phyloP scores from a whole-genome alignment of 2,113 vertebrate genomes.

The Alces alces region DNA sequence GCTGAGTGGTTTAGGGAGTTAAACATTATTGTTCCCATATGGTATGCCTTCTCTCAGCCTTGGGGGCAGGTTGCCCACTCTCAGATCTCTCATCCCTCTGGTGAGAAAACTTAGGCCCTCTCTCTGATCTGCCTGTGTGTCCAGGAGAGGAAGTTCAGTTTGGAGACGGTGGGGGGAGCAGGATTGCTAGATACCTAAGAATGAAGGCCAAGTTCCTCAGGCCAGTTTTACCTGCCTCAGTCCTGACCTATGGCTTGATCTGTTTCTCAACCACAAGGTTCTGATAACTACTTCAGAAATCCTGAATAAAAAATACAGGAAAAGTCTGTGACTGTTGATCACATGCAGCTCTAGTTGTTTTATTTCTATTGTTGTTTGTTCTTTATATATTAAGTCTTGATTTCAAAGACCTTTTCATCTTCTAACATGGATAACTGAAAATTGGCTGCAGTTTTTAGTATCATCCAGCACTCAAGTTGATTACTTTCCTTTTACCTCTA shows the following conservation, averaged over 20 bases:
- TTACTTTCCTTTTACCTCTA: background rate
- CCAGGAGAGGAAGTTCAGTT: background rate
- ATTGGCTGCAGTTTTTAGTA: constrained; percentile 43
- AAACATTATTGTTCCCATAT: background rate
- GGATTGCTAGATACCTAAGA: background rate
- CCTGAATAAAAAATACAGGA: background rate
- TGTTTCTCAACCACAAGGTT: background rate
- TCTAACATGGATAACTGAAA: constrained; percentile 45
- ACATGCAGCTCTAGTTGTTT: background rate
- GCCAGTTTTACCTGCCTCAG: background rate
- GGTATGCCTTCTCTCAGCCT: background rate
- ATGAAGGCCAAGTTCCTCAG: background rate
- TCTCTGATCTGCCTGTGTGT: background rate
- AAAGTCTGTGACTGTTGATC: background rate
- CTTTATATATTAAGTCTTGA: constrained; percentile 28
- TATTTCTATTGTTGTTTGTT: constrained; percentile 19
- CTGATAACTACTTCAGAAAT: background rate
- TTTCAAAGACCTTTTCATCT: constrained; percentile 32
- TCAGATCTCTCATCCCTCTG: background rate
- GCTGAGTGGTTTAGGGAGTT: background rate
- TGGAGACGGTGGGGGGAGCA: background rate
- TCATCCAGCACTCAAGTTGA: constrained; percentile 12
- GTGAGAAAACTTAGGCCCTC: background rate
- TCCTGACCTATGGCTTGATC: background rate
- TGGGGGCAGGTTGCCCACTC: background rate